Conservation (phyloP, 2,113 vertebrate genomes). For the Prionailurus bengalensis region DNA sequence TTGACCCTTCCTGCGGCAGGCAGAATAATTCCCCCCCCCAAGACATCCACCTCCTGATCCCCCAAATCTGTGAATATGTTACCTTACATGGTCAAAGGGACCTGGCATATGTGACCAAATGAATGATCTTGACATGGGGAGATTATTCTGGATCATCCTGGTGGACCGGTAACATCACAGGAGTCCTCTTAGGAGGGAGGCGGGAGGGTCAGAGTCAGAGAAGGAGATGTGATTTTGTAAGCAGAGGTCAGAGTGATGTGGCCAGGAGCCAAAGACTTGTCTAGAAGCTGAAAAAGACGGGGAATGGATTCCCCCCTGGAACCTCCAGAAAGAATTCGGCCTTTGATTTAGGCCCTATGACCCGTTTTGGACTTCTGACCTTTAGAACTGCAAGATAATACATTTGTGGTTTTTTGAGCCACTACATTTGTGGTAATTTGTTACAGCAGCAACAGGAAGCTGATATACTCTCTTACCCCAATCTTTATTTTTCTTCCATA, state of each 20-base stretch:
- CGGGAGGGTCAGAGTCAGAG: not conserved
- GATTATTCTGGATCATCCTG: not conserved
- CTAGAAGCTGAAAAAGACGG: not conserved
- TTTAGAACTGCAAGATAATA: conserved; percentile 19
- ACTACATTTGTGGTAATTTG: not conserved
- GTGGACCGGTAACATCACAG: not conserved
- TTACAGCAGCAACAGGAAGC: not conserved
- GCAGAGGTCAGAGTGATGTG: not conserved
- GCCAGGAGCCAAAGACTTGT: not conserved
- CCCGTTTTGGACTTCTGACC: not conserved
- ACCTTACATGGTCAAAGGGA: not conserved
- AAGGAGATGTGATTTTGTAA: not conserved
- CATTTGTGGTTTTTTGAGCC: not conserved
- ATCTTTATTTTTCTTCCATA: not conserved
- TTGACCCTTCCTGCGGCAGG: not conserved
- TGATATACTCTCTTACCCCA: not conserved
- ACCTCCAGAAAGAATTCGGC: not conserved
- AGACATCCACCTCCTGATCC: not conserved
- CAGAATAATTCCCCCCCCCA: not conserved
- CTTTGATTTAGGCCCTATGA: not conserved
- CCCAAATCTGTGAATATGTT: not conserved
- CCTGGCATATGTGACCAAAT: not conserved
- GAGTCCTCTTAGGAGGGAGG: not conserved
- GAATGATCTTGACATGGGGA: not conserved
- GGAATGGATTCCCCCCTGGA: not conserved